Percentiles rank a stretch among this genome's conserved stretches.
Evolutionary conservation across 2,797 vertebrate genomes (phyloP).

Genomic region (Delichon dasypus): DNA sequence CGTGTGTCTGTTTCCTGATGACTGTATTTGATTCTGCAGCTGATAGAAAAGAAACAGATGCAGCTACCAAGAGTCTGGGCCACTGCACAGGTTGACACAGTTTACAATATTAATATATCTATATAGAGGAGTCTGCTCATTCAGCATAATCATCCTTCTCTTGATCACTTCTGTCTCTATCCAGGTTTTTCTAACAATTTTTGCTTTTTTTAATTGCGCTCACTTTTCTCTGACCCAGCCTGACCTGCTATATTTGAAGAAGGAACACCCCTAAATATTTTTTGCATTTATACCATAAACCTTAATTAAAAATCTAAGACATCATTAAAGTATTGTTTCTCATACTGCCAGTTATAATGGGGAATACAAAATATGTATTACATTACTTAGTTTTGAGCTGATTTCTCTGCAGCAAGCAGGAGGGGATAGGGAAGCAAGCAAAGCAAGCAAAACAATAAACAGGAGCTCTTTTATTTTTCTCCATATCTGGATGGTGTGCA

Average conservation of each 20-base stretch:
- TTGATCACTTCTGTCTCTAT: not conserved
- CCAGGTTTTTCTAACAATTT: not conserved
- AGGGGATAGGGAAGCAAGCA: not conserved
- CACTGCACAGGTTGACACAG: not conserved
- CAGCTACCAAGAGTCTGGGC: not conserved
- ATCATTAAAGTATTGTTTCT: not conserved
- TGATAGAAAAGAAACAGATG: slow-evolving; percentile 17
- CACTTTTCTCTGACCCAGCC: not conserved
- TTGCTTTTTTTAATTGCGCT: not conserved
- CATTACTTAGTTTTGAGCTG: not conserved
- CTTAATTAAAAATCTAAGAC: slow-evolving; percentile 16
- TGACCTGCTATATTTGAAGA: not conserved
- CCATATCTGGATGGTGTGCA: not conserved
- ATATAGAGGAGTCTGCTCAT: not conserved
- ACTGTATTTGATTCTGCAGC: slow-evolving; percentile 7
- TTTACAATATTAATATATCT: not conserved
- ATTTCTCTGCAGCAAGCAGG: not conserved
- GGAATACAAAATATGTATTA: not conserved
- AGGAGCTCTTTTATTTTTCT: not conserved
- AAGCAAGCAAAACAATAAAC: not conserved
- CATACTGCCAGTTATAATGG: not conserved
- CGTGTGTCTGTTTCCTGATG: not conserved
- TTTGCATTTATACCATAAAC: not conserved
- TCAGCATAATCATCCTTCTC: not conserved
- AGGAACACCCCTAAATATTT: not conserved